These are phyloP conservation scores for Saccostrea glomerata DNA, from an alignment of 1,140 invertebrate genomes.

Conservation along the genomic window DNA sequence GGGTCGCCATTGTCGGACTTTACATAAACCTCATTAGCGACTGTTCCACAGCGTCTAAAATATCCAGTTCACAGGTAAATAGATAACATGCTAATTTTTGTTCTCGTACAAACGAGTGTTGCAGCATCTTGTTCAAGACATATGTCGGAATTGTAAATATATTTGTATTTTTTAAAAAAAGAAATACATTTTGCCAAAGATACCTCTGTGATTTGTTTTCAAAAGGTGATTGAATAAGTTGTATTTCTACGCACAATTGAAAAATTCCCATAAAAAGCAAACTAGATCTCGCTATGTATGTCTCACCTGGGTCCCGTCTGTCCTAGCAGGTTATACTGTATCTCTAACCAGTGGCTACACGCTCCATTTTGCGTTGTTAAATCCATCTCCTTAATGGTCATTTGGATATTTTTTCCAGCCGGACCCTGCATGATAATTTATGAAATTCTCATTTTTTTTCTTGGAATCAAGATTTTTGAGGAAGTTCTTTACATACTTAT, in stretches of 20 bases:
- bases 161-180: background rate
- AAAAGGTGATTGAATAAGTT: background rate
- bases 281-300: background rate
- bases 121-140: too few species aligned
- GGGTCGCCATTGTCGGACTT: background rate
- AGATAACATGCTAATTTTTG: too few species aligned
- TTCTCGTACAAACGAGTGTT: too few species aligned
- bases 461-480: too few species aligned
- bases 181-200: background rate
- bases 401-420: background rate
- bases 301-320: conserved; percentile 42
- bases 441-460: background rate
- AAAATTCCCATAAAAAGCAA: too few species aligned
- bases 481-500: too few species aligned
- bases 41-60: conserved; percentile 44
- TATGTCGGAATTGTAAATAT: too few species aligned
- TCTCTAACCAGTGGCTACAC: conserved; percentile 39
- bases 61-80: too few species aligned
- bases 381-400: conserved; percentile 39
- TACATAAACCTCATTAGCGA: background rate
- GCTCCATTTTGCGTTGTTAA: background rate
- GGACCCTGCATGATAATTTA: background rate
- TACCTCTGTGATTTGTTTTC: background rate
- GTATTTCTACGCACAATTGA: background rate
- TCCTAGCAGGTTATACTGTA: conserved; percentile 47